Conservation (phyloP, 2,888 invertebrate genomes). For the Leucoma salicis region DNA sequence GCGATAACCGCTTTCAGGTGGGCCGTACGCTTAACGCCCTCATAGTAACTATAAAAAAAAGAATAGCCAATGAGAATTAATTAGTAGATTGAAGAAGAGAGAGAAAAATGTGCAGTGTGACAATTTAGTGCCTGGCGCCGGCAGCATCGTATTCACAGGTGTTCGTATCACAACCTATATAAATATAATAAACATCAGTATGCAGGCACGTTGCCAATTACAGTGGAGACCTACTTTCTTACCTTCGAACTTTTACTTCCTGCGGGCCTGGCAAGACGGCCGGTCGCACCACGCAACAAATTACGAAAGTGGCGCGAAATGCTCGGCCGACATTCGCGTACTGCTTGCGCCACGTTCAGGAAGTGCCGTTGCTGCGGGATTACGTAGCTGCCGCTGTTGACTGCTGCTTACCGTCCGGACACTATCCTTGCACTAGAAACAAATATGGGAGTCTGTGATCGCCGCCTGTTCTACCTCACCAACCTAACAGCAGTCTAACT, state of each 20-base stretch:
- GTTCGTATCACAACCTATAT: constrained; percentile 60
- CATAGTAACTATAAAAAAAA: too few species aligned
- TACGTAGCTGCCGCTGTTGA: constrained; percentile 63
- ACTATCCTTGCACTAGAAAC: constrained; percentile 56
- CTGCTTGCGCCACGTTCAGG: constrained; percentile 80
- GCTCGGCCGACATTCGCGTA: constrained; percentile 80
- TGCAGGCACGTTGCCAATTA: constrained; percentile 79
- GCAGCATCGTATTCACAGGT: constrained; percentile 43
- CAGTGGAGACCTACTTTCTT: constrained; percentile 81
- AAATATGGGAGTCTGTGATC: constrained; percentile 50
- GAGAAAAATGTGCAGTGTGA: constrained; percentile 9
- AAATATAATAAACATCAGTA: constrained; percentile 46
- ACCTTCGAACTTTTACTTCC: constrained; percentile 83
- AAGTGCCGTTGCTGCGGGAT: constrained; percentile 77
- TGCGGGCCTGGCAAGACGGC: constrained; percentile 76
- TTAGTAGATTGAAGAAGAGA: neutral
- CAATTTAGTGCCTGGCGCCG: constrained; percentile 17
- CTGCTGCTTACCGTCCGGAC: constrained; percentile 45
- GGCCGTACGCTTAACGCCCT: too few species aligned
- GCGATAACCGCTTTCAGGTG: too few species aligned
- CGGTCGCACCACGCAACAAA: constrained; percentile 78
- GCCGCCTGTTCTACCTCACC: constrained; percentile 41
- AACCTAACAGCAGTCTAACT: constrained; percentile 28
- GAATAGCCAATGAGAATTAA: neutral
- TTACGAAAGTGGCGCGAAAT: constrained; percentile 82